Conservation (phyloP, 2,113 vertebrate genomes). For the Jacana jacana region DNA sequence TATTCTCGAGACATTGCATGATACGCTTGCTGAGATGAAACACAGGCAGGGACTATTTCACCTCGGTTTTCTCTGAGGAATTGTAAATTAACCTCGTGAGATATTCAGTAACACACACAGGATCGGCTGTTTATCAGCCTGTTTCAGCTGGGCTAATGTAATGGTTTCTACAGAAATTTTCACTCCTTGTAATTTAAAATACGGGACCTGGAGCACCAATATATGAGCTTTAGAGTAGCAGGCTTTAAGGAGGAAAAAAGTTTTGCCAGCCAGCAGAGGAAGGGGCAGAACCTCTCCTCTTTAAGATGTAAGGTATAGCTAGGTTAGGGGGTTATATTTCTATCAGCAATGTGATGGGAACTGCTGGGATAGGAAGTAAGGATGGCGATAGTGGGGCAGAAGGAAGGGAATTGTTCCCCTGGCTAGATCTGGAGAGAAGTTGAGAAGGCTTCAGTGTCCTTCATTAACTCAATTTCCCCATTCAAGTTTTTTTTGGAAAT, state of each 20-base stretch:
- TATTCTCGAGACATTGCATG: background rate
- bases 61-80: background rate
- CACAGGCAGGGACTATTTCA: background rate
- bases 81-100: conserved; percentile 16
- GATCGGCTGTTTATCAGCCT: conserved; percentile 24
- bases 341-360: background rate
- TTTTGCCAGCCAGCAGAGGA: background rate
- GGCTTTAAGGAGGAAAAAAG: background rate
- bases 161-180: conserved; percentile 51
- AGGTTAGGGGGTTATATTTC: background rate
- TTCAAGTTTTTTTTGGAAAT: background rate
- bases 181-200: conserved; percentile 43
- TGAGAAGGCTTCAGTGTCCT: background rate
- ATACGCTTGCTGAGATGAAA: background rate
- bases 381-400: background rate
- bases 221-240: background rate
- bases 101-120: conserved; percentile 9
- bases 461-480: accelerated
- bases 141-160: background rate
- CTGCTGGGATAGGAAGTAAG: background rate
- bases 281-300: background rate
- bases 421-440: background rate
- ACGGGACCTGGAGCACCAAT: background rate
- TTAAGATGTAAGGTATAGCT: background rate
- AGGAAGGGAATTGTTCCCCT: background rate